A percentile compares a stretch with the other conserved stretches of the same genome.
These are phyloP conservation scores for Carcinoscorpius rotundicauda DNA, from an alignment of 1,140 invertebrate genomes.

Conservation along the genomic window DNA sequence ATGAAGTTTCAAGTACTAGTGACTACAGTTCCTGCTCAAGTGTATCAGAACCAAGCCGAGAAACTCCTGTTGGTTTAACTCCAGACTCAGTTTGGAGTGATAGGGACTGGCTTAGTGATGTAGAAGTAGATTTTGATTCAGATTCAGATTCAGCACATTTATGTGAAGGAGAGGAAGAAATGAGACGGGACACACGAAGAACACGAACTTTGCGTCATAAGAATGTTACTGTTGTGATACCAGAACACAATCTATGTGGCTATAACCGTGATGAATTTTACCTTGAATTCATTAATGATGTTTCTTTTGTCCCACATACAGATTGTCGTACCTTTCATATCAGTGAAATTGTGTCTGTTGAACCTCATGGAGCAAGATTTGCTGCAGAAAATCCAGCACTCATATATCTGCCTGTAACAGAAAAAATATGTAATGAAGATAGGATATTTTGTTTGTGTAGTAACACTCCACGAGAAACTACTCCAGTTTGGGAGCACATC, in stretches of 20 bases:
- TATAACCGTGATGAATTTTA: conserved; percentile 5
- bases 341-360: conserved; percentile 22
- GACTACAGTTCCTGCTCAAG: conserved; percentile 7
- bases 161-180: conserved; percentile 1
- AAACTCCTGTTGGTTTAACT: not conserved
- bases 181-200: conserved; percentile 3
- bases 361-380: conserved; percentile 26
- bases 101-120: not conserved
- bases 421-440: conserved; percentile 14
- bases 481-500: conserved; percentile 19
- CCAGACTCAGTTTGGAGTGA: conserved; percentile 7
- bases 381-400: conserved; percentile 21
- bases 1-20: not conserved
- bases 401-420: conserved; percentile 21
- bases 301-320: conserved; percentile 1
- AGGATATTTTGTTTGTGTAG: conserved; percentile 25
- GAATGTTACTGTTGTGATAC: conserved; percentile 7
- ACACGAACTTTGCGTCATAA: conserved; percentile 4
- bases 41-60: not conserved
- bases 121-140: conserved; percentile 1
- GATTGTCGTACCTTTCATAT: conserved; percentile 13
- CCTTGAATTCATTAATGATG: conserved; percentile 7
- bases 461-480: conserved; percentile 11
- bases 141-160: not conserved
- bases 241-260: conserved; percentile 3